Evolutionary conservation across 2,797 vertebrate species (phyloP).

Genomic region (Glyptemys insculpta): DNA sequence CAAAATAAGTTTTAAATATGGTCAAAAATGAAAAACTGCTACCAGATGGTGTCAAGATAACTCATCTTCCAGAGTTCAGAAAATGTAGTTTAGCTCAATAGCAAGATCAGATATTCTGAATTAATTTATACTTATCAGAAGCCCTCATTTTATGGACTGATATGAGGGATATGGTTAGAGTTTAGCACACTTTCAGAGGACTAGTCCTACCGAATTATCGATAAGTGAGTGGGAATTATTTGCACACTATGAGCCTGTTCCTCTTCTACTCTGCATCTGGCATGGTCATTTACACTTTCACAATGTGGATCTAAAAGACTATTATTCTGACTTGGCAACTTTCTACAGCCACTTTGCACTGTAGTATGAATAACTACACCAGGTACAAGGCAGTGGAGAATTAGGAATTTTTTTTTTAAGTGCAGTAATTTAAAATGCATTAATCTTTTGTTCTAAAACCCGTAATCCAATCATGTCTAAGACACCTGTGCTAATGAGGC

Average conservation of each 20-base stretch:
- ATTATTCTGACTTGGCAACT: not conserved
- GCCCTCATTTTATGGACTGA: not conserved
- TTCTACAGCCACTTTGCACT: not conserved
- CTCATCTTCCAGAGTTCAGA: conserved; percentile 60
- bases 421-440: not conserved
- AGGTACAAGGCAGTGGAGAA: not conserved
- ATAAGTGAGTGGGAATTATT: not conserved
- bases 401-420: not conserved
- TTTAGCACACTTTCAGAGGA: not conserved
- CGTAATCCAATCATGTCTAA: not conserved
- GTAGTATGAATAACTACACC: not conserved
- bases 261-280: not conserved
- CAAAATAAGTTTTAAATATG: conserved; percentile 88
- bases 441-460: not conserved
- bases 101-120: conserved; percentile 27
- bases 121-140: conserved; percentile 13
- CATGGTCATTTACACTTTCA: not conserved
- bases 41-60: conserved; percentile 81
- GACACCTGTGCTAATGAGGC: not conserved
- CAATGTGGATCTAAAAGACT: fast-evolving
- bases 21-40: conserved; percentile 85
- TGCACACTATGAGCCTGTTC: not conserved
- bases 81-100: conserved; percentile 53
- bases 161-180: not conserved
- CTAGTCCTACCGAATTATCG: too few relatives aligned